Conservation (phyloP, 1,140 invertebrate genomes). For the Plodia interpunctella region DNA sequence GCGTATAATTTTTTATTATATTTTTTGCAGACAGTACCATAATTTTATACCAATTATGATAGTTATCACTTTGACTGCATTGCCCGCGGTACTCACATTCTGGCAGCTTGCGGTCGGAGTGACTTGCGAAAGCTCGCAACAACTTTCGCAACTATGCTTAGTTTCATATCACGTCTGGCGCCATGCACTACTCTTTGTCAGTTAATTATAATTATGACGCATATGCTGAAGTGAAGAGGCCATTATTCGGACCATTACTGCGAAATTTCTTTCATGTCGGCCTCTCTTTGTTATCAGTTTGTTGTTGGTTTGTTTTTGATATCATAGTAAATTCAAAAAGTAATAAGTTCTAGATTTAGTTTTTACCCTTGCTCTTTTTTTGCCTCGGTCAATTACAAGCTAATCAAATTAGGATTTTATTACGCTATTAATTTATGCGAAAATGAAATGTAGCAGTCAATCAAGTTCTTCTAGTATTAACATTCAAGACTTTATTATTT, state of each 20-base stretch:
- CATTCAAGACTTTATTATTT: too few species aligned
- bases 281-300: neutral
- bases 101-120: constrained; percentile 25
- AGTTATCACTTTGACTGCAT: constrained; percentile 12
- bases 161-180: constrained; percentile 22
- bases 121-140: constrained; percentile 31
- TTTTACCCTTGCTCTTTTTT: too few species aligned
- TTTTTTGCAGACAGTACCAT: neutral
- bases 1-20: too few species aligned
- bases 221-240: neutral
- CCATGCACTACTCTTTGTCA: constrained; percentile 9
- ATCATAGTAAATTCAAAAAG: neutral
- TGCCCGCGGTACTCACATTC: constrained; percentile 28
- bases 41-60: neutral
- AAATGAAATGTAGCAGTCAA: too few species aligned
- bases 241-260: neutral
- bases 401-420: too few species aligned
- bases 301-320: neutral
- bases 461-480: too few species aligned
- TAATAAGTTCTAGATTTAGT: too few species aligned
- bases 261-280: neutral
- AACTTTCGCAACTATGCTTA: constrained; percentile 35
- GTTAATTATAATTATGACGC: neutral
- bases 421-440: too few species aligned
- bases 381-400: too few species aligned